Evolutionary conservation across 2,888 invertebrate genomes (phyloP), one percentile per base, ranked within the genome.

Genomic region (Micoletzkya japonica): DNA sequence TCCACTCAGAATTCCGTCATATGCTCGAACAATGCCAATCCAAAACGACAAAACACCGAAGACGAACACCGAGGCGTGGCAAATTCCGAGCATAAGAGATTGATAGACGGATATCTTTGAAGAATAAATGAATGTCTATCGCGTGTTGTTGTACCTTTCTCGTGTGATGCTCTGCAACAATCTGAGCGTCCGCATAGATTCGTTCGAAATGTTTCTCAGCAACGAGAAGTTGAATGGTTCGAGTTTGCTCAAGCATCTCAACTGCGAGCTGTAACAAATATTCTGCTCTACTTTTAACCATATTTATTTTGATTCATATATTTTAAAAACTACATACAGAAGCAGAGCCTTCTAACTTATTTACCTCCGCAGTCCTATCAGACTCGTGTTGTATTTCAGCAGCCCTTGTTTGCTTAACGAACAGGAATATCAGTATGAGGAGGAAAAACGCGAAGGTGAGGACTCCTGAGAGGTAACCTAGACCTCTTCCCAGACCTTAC

Each of bases 191-290:
- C 4, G 76, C 75, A 70, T 85, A 86, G 57, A 76, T 76, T 4
- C 81, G 74, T 32, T 81, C 77, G 73, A 87, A 87, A 36, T 79
- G 76, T n/a, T 76, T 72, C 69, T 87, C 87, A 59, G 83, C 82
- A 1, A 85, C 84, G 54, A 87, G 74, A 44, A 87, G 78, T 30
- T 86, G 86, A 6, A 87, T 86, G 1, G 86, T 86, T 60, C 86
- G 74, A 4, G 87, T 85, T 61, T 87, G 87, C 74, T 86, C 87
- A n/a, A 88, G 81, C n/a, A 85, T 84, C 74, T 88, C 87, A 30
- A 85, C 80, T 10, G 86, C 86, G 37, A 87, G 77, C 74, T 76
- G 70, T 26, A 76, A 72, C 2, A 52, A 3, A 26, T 1, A 17
- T 2, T 17, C 20, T 63, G 1, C 26, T n/a, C 4, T 52, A 4